Evolutionary conservation across 2,113 vertebrate species (phyloP).

Genomic region (Lophochroa leadbeateri): DNA sequence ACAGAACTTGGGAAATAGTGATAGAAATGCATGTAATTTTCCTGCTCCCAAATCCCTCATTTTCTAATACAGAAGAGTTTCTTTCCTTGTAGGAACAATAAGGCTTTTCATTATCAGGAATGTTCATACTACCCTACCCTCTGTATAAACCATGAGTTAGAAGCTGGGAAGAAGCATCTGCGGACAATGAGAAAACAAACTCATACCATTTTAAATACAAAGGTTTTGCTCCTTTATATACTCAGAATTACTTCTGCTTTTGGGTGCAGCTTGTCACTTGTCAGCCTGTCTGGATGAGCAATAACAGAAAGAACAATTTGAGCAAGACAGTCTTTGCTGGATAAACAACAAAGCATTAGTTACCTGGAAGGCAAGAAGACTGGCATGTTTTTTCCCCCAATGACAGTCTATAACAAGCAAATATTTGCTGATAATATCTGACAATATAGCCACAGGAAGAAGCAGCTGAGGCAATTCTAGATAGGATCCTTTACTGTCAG

Average conservation of each 20-base stretch:
- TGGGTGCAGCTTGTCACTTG: slow-evolving; percentile 52
- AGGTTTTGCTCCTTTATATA: slow-evolving; percentile 35
- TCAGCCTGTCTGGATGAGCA: slow-evolving; percentile 45
- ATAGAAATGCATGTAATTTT: neutral
- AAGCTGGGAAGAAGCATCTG: neutral
- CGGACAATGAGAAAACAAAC: slow-evolving; percentile 37
- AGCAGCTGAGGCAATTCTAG: slow-evolving; percentile 40
- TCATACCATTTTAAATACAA: slow-evolving; percentile 23
- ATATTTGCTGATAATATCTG: slow-evolving; percentile 67
- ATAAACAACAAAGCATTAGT: slow-evolving; percentile 42
- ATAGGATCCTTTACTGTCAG: slow-evolving; percentile 36
- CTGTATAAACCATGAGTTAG: neutral
- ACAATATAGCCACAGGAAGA: slow-evolving; percentile 58
- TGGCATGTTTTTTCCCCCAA: slow-evolving; percentile 47
- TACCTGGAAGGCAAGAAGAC: slow-evolving; percentile 51
- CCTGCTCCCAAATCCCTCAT: neutral
- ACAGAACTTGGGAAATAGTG: neutral
- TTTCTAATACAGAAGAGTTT: neutral
- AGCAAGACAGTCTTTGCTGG: neutral
- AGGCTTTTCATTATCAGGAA: neutral
- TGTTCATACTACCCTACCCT: neutral
- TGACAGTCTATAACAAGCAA: slow-evolving; percentile 59
- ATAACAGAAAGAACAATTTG: slow-evolving; percentile 24
- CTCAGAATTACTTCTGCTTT: slow-evolving; percentile 36
- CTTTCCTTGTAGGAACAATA: neutral